phyloP scores from a whole-genome alignment of 1,140 invertebrate species.

The Vollenhovia emeryi region DNA sequence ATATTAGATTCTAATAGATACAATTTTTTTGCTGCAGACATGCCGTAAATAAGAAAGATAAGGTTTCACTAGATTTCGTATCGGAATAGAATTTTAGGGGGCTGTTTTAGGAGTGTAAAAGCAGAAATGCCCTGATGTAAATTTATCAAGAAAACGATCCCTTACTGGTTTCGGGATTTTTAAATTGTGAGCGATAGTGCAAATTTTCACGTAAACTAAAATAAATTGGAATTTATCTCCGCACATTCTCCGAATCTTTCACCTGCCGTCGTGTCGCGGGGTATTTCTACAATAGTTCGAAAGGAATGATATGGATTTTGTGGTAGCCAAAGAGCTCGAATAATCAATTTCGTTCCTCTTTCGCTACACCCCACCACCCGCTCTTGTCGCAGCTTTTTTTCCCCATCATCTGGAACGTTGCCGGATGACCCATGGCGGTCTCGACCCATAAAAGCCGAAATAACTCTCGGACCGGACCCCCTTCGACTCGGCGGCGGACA shows the following conservation, averaged over 20 bases:
- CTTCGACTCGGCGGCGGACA: conserved; percentile 60
- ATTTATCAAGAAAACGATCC: not conserved
- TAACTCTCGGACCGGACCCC: conserved; percentile 73
- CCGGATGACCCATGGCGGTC: conserved; percentile 72
- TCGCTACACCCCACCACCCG: conserved; percentile 16
- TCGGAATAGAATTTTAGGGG: not conserved
- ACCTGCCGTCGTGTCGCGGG: not conserved
- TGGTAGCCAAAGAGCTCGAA: conserved; percentile 42
- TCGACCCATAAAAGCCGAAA: conserved; percentile 78
- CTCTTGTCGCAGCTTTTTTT: conserved; percentile 54
- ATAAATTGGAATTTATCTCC: conserved; percentile 13
- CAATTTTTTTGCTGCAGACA: not conserved
- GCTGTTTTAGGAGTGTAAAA: not conserved
- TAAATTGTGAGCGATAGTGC: not conserved
- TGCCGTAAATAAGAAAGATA: not conserved
- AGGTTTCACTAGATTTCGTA: not conserved
- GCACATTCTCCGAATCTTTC: not conserved
- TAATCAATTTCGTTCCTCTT: conserved; percentile 53
- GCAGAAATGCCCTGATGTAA: not conserved
- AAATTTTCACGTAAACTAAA: not conserved
- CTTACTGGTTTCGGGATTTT: not conserved
- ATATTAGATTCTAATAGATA: not conserved
- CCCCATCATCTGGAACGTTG: conserved; percentile 76
- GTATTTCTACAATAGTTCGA: conserved; percentile 21
- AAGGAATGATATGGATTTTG: conserved; percentile 29